Base-by-base conservation (phyloP, 2,113 vertebrate species). In the Spea multiplicata region DNA sequence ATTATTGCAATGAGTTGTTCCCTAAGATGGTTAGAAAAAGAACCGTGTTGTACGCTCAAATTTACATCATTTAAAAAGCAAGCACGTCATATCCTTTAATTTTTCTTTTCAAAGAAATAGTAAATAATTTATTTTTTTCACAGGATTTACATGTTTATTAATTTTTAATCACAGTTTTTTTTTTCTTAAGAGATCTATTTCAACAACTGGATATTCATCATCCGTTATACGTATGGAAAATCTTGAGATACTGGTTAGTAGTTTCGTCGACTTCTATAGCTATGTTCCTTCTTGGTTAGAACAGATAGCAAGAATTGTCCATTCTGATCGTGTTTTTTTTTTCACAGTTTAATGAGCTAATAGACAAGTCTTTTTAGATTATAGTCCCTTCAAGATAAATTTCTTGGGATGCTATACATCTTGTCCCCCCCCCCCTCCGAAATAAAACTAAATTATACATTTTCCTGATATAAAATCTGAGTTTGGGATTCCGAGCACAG, bases 1-100 rank as follows among this genome's bases (percentile, higher is more conserved):
- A 95, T 97, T 99, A 98, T 99, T 99, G 97, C 97, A 94, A 98
- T 96, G 95, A 94, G 92, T 91, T 91, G 88, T 95, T 95, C 94
- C 94, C 95, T 96, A 97, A 95, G 91, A 97, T 97, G 95, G 91
- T 95, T 95, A 94, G 94, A 96, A 98, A 97, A 95, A 96, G 92
- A 95, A 91, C 47, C 17, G 92, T 93, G 88, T 94, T 92, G 93
- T 94, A 93, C 90, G 93, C 94, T 98, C 82, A 92, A 92, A 96
- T 97, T 95, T 96, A 98, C 92, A 92, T 94, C 91, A 89, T 92
- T 96, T 95, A 95, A 96, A 97, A 98, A 96, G 96, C 96, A 97
- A 96, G 94, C 95, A 94, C 89, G 92, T 93, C 91, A 95, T 94
- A 92, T 94, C 91, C 65, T 52, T 59, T 59, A 5, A 13, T 59